Base-by-base conservation (phyloP, 2,888 invertebrate genomes). In the Drosophila siamana region DNA sequence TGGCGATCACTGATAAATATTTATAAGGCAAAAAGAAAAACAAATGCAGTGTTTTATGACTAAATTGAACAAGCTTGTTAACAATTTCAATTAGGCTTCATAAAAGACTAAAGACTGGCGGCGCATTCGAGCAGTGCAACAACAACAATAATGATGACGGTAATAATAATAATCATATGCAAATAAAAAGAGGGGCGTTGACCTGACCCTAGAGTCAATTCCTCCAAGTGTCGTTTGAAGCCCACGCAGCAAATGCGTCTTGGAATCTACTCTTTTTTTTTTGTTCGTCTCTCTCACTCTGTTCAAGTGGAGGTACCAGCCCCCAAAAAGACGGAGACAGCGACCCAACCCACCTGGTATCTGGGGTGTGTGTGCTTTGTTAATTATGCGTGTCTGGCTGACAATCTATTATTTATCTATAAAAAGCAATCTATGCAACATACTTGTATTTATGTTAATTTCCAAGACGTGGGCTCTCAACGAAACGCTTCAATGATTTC, bases 371-470 rank as follows among this genome's bases (percentile, higher is more conserved):
- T 33, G 33, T n/a, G 30, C n/a, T 41, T 61, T 65, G 54, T 64
- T 75, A 71, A 75, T 75, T 75, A 74, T 75, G 68, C 78, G 68
- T 68, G 77, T 71, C 71, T 71, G 68, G 68, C 71, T 71, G 68
- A 63, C 33, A 59, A 60, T 64, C 72, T 55, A 69, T 77, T 67
- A 65, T 47, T 50, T 62, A 59, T 80, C 66, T 64, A 47, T 64
- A 51, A 64, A 51, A 69, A 51, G 50, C 69, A 68, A 82, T 82
- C 80, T 60, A 67, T 69, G 69, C 66, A 77, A 73, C 80, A 80
- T 80, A 41, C 41, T 19, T 19, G 19, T 41, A 69, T 83, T 86
- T 83, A 83, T 83, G 83, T 80, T 76, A 86, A 83, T 83, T 79
- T 56, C 44, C 11, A 46, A 41, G 69, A 56, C 65, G 78, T 78